Evolutionary conservation across 2,797 vertebrate genomes (phyloP), one percentile per base, ranked within the genome.

Genomic region (Leucoraja ocellata): DNA sequence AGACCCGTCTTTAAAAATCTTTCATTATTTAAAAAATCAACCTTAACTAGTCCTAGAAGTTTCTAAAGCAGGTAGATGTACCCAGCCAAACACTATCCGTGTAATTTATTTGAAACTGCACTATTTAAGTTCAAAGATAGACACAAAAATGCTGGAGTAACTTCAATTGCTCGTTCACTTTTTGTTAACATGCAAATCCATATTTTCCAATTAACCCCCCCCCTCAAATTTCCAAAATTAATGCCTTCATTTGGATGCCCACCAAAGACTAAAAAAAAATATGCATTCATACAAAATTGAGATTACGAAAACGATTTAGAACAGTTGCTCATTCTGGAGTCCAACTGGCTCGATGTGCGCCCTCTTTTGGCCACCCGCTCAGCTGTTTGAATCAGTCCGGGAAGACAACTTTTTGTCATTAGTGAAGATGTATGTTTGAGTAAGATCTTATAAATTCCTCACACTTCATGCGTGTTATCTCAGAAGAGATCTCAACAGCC

Each of bases 381-480:
- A 54, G 58, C 32, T 28, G 61, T 88, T n/a, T 84, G 39, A 73
- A 36, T 32, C 39, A 81, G 73, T 61, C 81, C 21, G 7, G 39
- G 28, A 9, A 36, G 68, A 28, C 78, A 90, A 58, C 2, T 74
- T 54, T 88, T 65, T 54, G 46, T 32, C 10, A 77, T 68, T 6
- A 1, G 65, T 81, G 94, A 77, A 93, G 93, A 93, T 91, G 93
- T 71, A 93, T 93, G 94, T 93, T 94, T 93, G 93, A 94, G 94
- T 94, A 94, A 94, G 92, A 93, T 93, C 93, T 93, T 79, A 91
- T 93, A 94, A 94, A 93, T 94, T 93, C 93, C 93, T 93, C 91
- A 93, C 93, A 91, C 94, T 94, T 94, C 94, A 91, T 80, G 93
- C 16, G 25, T 94, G 94, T 93, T 94, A 90, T 88, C 88, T 91